Evolutionary conservation across 2,113 vertebrate species (phyloP), one percentile per base, ranked within the genome.

Genomic region (Ophthalmolycus amberensis): DNA sequence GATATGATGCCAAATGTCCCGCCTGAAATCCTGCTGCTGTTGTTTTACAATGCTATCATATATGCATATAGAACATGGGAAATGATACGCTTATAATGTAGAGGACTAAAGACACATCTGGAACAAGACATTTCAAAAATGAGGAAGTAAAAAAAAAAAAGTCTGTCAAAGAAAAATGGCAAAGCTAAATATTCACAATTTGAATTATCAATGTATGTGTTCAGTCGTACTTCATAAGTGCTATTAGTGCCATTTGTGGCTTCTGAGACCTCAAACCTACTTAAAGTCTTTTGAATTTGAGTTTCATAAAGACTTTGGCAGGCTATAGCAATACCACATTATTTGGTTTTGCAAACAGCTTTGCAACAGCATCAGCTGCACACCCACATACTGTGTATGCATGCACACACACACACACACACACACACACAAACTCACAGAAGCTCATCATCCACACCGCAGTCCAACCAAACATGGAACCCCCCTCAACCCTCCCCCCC

Each of bases 281-380:
- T n/a, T n/a, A 22, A 44, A 44, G 9, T 64, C 9, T 20, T 59
- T 60, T 76, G 27, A 67, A 79, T 44, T 0, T 71, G n/a, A 40
- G 22, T 38, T 68, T 37, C 44, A 18, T 63, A 14, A 69, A 32
- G 4, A 48, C 25, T 25, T 22, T 16, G 60, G 34, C 29, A 48
- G 2, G 8, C 50, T 29, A 37, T 11, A 76, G 20, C 14, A 73
- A 65, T 5, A 73, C 79, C 62, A 75, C 78, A 82, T 1, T 2
- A 70, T 85, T 70, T 79, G 48, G 5, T 64, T 67, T 68, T 38
- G 62, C 34, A 70, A 77, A 80, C 74, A 73, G 63, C 56, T 62
- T 71, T 20, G 14, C 5, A 32, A n/a, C 34, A 15, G 27, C 67
- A 38, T 5, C 58, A 62, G 27, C 12, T 27, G 22, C 22, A 14